These are phyloP conservation scores for Mythimna lalbum DNA, from an alignment of 2,888 invertebrate species.

Conservation along the genomic window DNA sequence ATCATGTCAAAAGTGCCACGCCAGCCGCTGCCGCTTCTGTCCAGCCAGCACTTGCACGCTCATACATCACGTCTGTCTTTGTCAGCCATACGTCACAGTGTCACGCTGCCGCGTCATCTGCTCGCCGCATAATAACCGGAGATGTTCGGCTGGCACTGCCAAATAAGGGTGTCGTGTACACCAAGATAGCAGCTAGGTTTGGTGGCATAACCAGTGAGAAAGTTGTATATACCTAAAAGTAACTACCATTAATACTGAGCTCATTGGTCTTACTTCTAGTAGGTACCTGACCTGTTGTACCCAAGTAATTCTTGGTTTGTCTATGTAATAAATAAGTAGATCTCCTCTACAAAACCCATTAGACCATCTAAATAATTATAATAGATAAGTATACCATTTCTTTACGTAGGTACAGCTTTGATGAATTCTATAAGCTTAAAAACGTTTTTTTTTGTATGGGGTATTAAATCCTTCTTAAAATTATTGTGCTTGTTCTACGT, in stretches of 20 bases:
- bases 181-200: neutral
- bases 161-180: conserved; percentile 2
- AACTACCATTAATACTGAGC: no score
- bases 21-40: neutral
- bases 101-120: conserved; percentile 36
- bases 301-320: neutral
- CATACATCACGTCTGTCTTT: conserved; percentile 55
- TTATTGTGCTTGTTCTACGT: neutral
- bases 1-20: conserved; percentile 12
- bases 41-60: conserved; percentile 29
- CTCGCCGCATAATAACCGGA: conserved; percentile 32
- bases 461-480: no score
- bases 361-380: no score
- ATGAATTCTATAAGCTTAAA: neutral
- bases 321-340: neutral
- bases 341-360: neutral
- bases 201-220: no score
- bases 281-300: no score
- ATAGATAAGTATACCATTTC: no score
- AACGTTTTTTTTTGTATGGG: neutral
- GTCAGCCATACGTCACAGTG: conserved; percentile 55
- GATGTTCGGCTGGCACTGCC: conserved; percentile 25
- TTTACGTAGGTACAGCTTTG: neutral
- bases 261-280: no score
- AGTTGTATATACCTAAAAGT: no score